Percentiles rank a stretch among this genome's conserved stretches.
Evolutionary conservation across 2,113 vertebrate species (phyloP).

Genomic region (Hypanus sabinus): DNA sequence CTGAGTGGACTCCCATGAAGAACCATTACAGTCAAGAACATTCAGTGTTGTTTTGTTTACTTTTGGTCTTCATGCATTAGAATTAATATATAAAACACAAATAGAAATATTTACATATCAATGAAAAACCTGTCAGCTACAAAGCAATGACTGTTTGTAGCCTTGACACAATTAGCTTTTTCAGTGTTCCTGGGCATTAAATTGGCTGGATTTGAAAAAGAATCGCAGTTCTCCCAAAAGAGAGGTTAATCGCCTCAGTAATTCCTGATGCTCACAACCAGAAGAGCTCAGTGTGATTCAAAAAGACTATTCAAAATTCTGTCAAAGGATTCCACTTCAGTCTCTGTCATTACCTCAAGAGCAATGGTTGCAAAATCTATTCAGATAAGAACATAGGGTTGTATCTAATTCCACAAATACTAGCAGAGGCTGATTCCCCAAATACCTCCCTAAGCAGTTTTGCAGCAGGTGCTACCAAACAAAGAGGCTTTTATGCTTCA

Average conservation of each 20-base stretch:
- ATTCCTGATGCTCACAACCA: slow-evolving; percentile 19
- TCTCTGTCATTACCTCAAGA: slow-evolving; percentile 33
- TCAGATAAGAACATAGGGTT: not conserved
- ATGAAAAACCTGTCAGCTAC: slow-evolving; percentile 19
- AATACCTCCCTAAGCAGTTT: not conserved
- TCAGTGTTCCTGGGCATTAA: not conserved
- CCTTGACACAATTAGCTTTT: slow-evolving; percentile 21
- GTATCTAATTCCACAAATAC: not conserved
- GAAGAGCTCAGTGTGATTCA: slow-evolving; percentile 24
- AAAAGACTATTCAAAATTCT: slow-evolving; percentile 20
- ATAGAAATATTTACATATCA: slow-evolving; percentile 21
- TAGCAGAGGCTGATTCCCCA: not conserved
- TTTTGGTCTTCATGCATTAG: not conserved
- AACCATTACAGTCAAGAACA: not conserved
- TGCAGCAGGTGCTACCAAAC: not conserved
- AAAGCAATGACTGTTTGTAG: slow-evolving; percentile 4
- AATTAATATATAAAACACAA: not conserved
- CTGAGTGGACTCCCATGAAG: not conserved
- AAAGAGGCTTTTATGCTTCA: slow-evolving; percentile 15
- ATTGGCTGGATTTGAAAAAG: not conserved
- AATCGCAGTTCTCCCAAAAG: slow-evolving; percentile 23
- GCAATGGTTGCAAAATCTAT: slow-evolving; percentile 25
- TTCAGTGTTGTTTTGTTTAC: not conserved
- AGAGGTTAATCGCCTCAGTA: slow-evolving; percentile 31
- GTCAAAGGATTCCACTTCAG: slow-evolving; percentile 23